phyloP scores from a whole-genome alignment of 2,113 vertebrate species.

The Anser cygnoides region DNA sequence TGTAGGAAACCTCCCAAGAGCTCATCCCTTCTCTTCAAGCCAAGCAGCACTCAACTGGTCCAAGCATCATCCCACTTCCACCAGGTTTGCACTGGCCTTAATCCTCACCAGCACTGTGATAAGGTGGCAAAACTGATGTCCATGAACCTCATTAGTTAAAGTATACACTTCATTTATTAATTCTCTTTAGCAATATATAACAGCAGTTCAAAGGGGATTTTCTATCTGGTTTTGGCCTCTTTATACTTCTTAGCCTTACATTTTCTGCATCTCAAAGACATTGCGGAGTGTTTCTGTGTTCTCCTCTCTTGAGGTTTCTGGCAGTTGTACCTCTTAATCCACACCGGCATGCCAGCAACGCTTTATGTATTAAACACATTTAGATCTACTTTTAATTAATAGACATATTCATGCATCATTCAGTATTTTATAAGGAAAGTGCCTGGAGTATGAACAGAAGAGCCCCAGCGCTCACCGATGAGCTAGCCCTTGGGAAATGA shows the following conservation, averaged over 20 bases:
- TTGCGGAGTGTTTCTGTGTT: background rate
- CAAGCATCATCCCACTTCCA: background rate
- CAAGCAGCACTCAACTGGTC: background rate
- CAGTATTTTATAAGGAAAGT: background rate
- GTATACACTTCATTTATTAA: background rate
- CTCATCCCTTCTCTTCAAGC: background rate
- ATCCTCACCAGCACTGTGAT: background rate
- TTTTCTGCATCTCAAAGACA: background rate
- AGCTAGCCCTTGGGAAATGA: background rate
- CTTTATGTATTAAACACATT: background rate
- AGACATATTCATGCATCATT: background rate
- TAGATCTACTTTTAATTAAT: background rate
- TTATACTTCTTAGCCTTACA: background rate
- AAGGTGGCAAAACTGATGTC: rapidly evolving
- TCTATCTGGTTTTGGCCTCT: background rate
- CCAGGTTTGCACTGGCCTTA: background rate
- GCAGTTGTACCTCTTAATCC: background rate
- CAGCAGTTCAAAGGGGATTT: background rate
- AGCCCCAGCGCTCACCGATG: rapidly evolving
- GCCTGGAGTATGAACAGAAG: background rate
- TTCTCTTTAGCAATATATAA: background rate
- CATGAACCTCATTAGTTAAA: background rate
- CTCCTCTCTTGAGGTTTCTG: background rate
- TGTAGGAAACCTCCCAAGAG: background rate
- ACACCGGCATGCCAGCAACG: background rate